Percentiles rank a stretch among this genome's conserved stretches.
phyloP scores from a whole-genome alignment of 2,888 invertebrate genomes.

The Mechanitis mazaeus region DNA sequence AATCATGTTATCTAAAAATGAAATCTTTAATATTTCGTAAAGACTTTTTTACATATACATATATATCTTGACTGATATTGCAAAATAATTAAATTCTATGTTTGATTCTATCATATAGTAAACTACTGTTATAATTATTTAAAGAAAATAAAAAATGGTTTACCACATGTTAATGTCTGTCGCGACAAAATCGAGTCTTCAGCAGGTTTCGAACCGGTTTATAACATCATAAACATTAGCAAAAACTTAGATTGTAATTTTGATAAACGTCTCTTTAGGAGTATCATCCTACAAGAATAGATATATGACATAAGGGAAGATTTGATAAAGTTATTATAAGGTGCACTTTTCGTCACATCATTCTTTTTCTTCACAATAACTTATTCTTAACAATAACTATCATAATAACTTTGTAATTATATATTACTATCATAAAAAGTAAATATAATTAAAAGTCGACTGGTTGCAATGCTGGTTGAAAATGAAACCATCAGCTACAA shows the following conservation, averaged over 20 bases:
- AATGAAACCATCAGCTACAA: conserved; percentile 13
- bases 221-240: not conserved
- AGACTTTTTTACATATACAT: too few relatives aligned
- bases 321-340: too few relatives aligned
- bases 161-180: not conserved
- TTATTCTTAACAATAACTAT: conserved; percentile 4
- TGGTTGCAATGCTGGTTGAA: conserved; percentile 22
- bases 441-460: conserved; percentile 26
- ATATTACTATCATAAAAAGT: conserved; percentile 13
- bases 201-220: not conserved
- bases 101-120: too few relatives aligned
- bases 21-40: too few relatives aligned
- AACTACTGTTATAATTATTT: not conserved
- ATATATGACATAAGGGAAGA: too few relatives aligned
- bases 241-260: not conserved
- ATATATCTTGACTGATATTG: too few relatives aligned
- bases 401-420: conserved; percentile 10
- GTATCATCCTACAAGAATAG: too few relatives aligned
- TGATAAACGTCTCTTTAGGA: conserved; percentile 9
- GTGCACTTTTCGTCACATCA: too few relatives aligned
- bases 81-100: too few relatives aligned
- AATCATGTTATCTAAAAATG: too few relatives aligned
- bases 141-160: not conserved
- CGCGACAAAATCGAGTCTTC: not conserved
- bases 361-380: not conserved